phyloP scores from a whole-genome alignment of 2,113 vertebrate genomes.

The Ameiurus melas region DNA sequence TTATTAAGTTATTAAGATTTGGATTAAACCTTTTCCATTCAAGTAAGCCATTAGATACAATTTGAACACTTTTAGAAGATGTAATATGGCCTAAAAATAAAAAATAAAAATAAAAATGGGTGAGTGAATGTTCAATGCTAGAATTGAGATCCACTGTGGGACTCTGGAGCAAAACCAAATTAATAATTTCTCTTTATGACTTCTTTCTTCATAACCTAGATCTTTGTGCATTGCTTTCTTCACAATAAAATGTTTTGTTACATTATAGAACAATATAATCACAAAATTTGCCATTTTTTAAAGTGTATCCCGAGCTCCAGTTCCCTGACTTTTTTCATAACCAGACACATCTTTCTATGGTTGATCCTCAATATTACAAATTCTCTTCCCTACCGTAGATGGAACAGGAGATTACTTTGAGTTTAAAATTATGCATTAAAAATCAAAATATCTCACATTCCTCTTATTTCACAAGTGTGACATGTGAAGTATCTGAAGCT shows the following conservation, averaged over 20 bases:
- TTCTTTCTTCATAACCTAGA: background rate
- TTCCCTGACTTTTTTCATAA: constrained; percentile 12
- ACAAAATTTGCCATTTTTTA: no score
- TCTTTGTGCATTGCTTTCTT: background rate
- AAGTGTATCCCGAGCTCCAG: no score
- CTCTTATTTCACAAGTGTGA: background rate
- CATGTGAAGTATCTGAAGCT: background rate
- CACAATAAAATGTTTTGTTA: background rate
- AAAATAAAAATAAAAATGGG: no score
- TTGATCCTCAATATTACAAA: no score
- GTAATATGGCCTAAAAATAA: background rate
- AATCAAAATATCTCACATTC: background rate
- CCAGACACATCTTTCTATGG: background rate
- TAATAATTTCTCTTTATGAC: no score
- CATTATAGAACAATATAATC: background rate
- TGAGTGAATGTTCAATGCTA: background rate
- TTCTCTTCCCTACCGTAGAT: background rate
- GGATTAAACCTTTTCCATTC: no score
- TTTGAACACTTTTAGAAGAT: no score
- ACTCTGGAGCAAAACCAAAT: no score
- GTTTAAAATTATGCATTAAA: background rate
- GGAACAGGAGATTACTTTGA: background rate
- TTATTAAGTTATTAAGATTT: no score
- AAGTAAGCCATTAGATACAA: no score
- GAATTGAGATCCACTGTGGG: no score